These are phyloP conservation scores for Philopotamus ludificatus DNA, from an alignment of 1,140 invertebrate genomes.

Conservation along the genomic window DNA sequence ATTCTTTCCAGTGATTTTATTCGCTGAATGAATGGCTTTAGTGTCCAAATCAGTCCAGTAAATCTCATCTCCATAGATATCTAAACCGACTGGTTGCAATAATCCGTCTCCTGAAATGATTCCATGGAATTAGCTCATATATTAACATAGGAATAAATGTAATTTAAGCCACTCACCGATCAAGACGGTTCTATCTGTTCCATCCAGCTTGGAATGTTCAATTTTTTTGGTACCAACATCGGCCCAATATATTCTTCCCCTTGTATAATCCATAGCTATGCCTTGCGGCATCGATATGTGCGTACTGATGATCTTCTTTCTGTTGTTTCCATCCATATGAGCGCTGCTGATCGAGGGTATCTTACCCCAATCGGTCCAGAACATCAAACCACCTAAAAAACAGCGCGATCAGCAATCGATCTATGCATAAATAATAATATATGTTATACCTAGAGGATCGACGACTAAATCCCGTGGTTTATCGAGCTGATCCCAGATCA, in stretches of 20 bases:
- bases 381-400: slow-evolving; percentile 69
- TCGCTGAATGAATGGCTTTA: slow-evolving; percentile 70
- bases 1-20: slow-evolving; percentile 71
- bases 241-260: slow-evolving; percentile 74
- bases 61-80: slow-evolving; percentile 79
- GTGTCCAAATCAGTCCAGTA: slow-evolving; percentile 89
- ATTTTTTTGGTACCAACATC: slow-evolving; percentile 79
- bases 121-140: neutral
- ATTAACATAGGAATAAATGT: neutral
- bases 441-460: slow-evolving; percentile 66
- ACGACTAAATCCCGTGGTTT: slow-evolving; percentile 83
- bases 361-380: slow-evolving; percentile 88
- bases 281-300: slow-evolving; percentile 81
- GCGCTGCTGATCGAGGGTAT: slow-evolving; percentile 80
- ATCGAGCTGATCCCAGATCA: slow-evolving; percentile 78
- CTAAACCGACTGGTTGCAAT: slow-evolving; percentile 82
- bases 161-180: slow-evolving; percentile 55
- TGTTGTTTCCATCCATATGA: slow-evolving; percentile 81
- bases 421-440: neutral
- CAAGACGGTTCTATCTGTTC: slow-evolving; percentile 67
- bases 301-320: slow-evolving; percentile 65
- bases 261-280: slow-evolving; percentile 73
- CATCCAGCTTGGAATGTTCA: slow-evolving; percentile 80
- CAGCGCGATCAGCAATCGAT: slow-evolving; percentile 24
- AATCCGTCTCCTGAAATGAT: slow-evolving; percentile 56